These are phyloP conservation scores for Malacoctenus gilli DNA, from an alignment of 2,797 vertebrate species.

Conservation along the genomic window DNA sequence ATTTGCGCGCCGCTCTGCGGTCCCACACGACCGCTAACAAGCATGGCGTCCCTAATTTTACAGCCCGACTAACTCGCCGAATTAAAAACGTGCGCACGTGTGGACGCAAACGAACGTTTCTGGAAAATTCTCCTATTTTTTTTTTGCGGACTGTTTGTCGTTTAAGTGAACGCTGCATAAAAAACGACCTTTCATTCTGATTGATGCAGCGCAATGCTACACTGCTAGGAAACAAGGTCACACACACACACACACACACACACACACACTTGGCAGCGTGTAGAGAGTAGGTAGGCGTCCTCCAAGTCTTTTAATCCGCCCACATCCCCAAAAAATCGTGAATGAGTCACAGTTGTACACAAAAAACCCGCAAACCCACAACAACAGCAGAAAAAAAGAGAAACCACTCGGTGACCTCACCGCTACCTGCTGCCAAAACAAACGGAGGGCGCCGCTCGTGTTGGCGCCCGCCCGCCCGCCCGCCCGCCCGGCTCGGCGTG, in stretches of 20 bases:
- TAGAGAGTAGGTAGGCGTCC: slow-evolving; percentile 23
- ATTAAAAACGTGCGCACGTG: slow-evolving; percentile 14
- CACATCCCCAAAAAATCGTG: slow-evolving; percentile 5
- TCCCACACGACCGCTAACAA: slow-evolving; percentile 16
- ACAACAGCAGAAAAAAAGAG: neutral
- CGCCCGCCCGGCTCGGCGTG: slow-evolving; percentile 26
- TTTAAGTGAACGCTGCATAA: neutral
- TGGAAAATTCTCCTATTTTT: slow-evolving; percentile 9
- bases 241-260: neutral
- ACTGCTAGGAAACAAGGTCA: neutral
- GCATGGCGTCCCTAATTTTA: slow-evolving; percentile 27
- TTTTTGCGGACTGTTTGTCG: neutral
- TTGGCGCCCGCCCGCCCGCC: slow-evolving; percentile 4
- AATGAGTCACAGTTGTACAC: neutral
- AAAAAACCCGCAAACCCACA: neutral
- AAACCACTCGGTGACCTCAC: slow-evolving; percentile 22
- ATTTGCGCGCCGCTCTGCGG: neutral
- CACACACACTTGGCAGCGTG: slow-evolving; percentile 12
- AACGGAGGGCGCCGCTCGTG: too few species aligned
- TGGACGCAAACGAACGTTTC: slow-evolving; percentile 10
- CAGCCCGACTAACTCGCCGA: slow-evolving; percentile 8
- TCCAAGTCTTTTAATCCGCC: slow-evolving; percentile 9
- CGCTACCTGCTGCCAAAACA: slow-evolving; percentile 39
- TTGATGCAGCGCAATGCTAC: neutral
- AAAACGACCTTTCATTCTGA: slow-evolving; percentile 13